Evolutionary conservation across 2,113 vertebrate genomes (phyloP).

Genomic region (Halichoerus grypus): DNA sequence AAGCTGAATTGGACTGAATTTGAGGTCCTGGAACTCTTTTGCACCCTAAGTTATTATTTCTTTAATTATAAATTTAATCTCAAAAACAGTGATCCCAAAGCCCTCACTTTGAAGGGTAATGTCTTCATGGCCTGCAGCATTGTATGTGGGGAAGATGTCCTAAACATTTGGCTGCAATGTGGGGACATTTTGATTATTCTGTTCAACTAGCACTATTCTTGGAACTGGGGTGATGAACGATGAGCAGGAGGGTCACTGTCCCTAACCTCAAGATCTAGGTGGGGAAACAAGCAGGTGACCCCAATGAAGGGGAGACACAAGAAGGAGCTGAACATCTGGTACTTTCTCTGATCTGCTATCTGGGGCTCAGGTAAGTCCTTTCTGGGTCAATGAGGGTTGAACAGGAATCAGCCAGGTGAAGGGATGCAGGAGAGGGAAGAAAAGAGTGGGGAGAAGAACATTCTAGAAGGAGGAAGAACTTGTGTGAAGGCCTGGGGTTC

Average conservation of each 20-base stretch:
- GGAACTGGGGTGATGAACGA: background rate
- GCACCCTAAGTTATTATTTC: background rate
- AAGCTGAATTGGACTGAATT: background rate
- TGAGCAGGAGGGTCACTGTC: background rate
- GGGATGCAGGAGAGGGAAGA: background rate
- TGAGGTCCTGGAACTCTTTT: background rate
- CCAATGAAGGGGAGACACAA: background rate
- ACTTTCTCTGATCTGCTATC: background rate
- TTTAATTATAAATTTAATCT: background rate
- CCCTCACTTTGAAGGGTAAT: background rate
- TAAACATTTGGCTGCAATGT: background rate
- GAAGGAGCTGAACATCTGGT: background rate
- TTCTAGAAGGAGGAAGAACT: background rate
- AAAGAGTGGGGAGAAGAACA: background rate
- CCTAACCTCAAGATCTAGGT: background rate
- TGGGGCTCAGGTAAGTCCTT: background rate
- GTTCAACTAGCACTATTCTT: background rate
- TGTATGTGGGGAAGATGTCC: background rate
- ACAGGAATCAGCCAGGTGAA: background rate
- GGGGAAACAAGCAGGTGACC: background rate
- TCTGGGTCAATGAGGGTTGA: background rate
- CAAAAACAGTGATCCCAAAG: background rate
- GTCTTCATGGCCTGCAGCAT: background rate
- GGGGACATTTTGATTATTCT: background rate
- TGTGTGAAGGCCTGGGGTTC: background rate